Evolutionary conservation across 2,113 vertebrate genomes (phyloP), one percentile per base, ranked within the genome.

Genomic region (Delphinus delphis): DNA sequence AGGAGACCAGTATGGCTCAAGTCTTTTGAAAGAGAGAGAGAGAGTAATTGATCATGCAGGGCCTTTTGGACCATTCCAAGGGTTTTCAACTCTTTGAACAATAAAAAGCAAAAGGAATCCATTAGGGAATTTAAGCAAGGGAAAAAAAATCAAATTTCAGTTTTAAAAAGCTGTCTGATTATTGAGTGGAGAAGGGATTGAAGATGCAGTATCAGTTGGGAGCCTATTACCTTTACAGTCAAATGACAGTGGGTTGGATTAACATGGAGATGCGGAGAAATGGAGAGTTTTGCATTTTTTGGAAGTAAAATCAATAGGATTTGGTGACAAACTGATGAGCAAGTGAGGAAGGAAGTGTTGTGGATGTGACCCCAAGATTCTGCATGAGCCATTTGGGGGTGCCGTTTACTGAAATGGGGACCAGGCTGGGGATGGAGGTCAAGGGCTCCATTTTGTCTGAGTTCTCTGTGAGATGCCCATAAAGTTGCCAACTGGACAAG

Each of bases 341-440:
- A 11, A 53, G 63, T 31, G 14, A 88, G 62, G 76, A 33, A n/a
- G 5, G 62, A 60, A 13, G 47, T 18, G 15, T 15, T 44, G 9
- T 1, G 26, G 10, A 3, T 7, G 33, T 7, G 33, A 83, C 23
- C 12, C 7, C 17, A 12, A 20, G 31, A 10, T 9, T 47, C 25
- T 7, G 25, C 17, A 15, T 25, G 31, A 87, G 68, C 11, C 11
- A 3, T n/a, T n/a, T 4, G 6, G 31, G 1, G 23, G 21, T 6
- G 31, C 8, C 8, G 1, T 28, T 15, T 17, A 47, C 10, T 12
- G 14, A 44, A 55, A 20, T 0, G 6, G 4, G 28, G 28, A 28
- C 14, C 18, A 25, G 58, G 8, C 14, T 4, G 50, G 23, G 1
- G 17, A 14, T 3, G 28, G 26, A 9, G 36, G 14, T 20, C n/a